A percentile compares a stretch with the other conserved stretches of the same genome.
These are phyloP conservation scores for Neodiprion pinetum DNA, from an alignment of 1,140 invertebrate genomes.

Conservation along the genomic window DNA sequence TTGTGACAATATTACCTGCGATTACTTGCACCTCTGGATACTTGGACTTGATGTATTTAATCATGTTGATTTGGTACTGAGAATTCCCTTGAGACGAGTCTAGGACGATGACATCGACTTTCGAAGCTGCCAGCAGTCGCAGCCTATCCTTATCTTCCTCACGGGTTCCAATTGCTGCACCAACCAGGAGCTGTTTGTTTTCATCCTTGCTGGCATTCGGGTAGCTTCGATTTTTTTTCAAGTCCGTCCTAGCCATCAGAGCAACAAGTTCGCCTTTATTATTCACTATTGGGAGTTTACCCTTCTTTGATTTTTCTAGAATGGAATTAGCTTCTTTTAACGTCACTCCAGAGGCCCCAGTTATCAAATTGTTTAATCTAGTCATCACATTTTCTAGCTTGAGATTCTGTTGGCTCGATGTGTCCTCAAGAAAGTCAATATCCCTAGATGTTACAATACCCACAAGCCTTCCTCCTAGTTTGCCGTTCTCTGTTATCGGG, in stretches of 20 bases:
- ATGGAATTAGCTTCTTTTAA: conserved; percentile 93
- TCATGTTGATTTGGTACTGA: conserved; percentile 94
- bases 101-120: conserved; percentile 97
- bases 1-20: conserved; percentile 97
- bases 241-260: conserved; percentile 95
- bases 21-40: conserved; percentile 94
- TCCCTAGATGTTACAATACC: conserved; percentile 98
- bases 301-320: conserved; percentile 96
- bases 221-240: conserved; percentile 97
- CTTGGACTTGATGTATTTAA: conserved; percentile 89
- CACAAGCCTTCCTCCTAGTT: conserved; percentile 89
- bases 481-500: conserved; percentile 94
- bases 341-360: conserved; percentile 87
- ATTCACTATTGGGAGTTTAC: conserved; percentile 96
- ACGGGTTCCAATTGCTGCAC: conserved; percentile 95
- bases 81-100: conserved; percentile 99
- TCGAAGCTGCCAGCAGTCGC: conserved; percentile 80
- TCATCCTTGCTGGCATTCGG: conserved; percentile 97
- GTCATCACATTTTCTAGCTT: conserved; percentile 90
- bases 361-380: conserved; percentile 83
- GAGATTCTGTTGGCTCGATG: conserved; percentile 60
- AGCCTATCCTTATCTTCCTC: conserved; percentile 84
- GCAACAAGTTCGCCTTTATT: conserved; percentile 91
- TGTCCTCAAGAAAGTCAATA: conserved; percentile 92
- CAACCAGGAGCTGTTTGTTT: conserved; percentile 96